Evolutionary conservation across 2,113 vertebrate species (phyloP), one percentile per base, ranked within the genome.

Genomic region (Cynoglossus semilaevis): DNA sequence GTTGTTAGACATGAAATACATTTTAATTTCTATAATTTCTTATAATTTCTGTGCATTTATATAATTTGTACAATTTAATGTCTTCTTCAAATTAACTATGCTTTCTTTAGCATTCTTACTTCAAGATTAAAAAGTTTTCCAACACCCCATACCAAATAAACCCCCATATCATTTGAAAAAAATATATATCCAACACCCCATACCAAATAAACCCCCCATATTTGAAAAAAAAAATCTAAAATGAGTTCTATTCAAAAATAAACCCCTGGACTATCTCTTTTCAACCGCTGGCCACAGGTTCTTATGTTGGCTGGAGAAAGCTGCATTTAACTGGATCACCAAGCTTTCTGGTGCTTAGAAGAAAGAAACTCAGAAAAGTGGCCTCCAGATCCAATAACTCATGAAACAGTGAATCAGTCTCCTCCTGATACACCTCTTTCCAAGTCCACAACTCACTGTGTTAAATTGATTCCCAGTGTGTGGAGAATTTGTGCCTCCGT

Each of bases 401-500:
- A 80, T 85, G 86, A 86, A 77, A 80, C 80, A 78, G 83, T 77
- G 80, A 87, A 88, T 85, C 77, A 78, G 72, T 73, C 74, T 72
- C 59, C 79, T 73, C 77, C 50, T 18, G 76, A 80, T 78, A 80
- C 50, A 76, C 76, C 77, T 81, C 80, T 65, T 77, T 83, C 81
- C 82, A 81, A 84, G 81, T 88, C 82, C 80, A 87, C 66, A 70
- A 63, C 72, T 77, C 65, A 83, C 54, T 73, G 83, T 88, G 87
- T 89, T 87, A 91, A 90, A 91, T 88, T 52, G 83, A 90, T 90
- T 89, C 74, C 64, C 58, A 56, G 79, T 55, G 75, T 82, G 82
- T 84, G 80, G 77, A 83, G 76, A 89, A 88, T 84, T 83, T 76
- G 80, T 70, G 74, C 77, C 79, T 76, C 81, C 81, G 54, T 87